phyloP scores from a whole-genome alignment of 92 coral and sea anemone genomes.

The Porites evermanni region DNA sequence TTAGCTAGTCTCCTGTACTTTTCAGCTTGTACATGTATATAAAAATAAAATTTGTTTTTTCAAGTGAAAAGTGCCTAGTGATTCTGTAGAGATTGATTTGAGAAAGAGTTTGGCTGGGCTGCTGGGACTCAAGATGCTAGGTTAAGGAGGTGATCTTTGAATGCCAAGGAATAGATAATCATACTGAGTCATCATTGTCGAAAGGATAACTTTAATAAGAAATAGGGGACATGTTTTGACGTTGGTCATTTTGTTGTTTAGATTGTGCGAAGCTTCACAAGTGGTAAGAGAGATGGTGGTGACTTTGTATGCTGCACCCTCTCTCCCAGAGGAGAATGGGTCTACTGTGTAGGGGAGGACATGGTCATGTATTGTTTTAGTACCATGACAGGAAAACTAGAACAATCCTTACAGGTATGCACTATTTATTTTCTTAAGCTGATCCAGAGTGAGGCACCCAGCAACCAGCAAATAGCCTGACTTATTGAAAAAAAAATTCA shows the following conservation, averaged over 20 bases:
- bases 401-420: slow-evolving; percentile 93
- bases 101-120: too few species aligned
- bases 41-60: too few species aligned
- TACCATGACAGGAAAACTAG: slow-evolving; percentile 94
- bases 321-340: slow-evolving; percentile 99
- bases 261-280: slow-evolving; percentile 99
- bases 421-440: background rate
- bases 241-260: slow-evolving; percentile 14
- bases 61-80: too few species aligned
- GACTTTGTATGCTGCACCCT: slow-evolving; percentile 88
- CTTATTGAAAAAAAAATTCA: too few species aligned
- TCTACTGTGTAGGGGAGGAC: slow-evolving; percentile 99
- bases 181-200: too few species aligned
- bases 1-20: too few species aligned
- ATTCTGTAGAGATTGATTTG: too few species aligned
- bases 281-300: slow-evolving; percentile 98
- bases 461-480: background rate
- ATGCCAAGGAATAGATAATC: too few species aligned
- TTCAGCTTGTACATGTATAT: too few species aligned
- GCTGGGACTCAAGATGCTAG: too few species aligned
- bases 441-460: background rate
- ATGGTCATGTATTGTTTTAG: slow-evolving; percentile 98
- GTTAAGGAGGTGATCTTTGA: too few species aligned
- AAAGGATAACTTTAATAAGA: too few species aligned
- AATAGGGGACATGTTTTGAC: background rate